phyloP scores from a whole-genome alignment of 2,888 invertebrate genomes.

The Dichetophora obliterata region DNA sequence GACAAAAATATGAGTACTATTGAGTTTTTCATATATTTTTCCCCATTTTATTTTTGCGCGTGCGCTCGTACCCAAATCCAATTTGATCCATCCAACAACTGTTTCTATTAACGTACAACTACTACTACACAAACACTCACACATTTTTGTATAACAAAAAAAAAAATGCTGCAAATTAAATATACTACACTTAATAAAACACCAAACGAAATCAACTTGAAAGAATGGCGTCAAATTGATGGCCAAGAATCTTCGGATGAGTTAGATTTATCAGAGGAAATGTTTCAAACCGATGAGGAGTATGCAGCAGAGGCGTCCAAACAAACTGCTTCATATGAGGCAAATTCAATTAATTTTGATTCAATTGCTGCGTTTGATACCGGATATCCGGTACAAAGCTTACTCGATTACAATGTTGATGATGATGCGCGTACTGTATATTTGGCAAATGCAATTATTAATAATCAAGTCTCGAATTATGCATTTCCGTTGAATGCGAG shows the following conservation, averaged over 20 bases:
- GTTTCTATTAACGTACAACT: too few relatives aligned
- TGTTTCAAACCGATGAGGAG: conserved; percentile 19
- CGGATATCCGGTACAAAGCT: not conserved
- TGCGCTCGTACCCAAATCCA: not conserved
- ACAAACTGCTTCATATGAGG: not conserved
- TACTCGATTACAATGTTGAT: not conserved
- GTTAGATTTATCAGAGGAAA: conserved; percentile 55
- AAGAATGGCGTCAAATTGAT: conserved; percentile 63
- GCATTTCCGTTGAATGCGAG: not conserved
- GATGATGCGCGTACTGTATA: not conserved
- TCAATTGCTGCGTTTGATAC: not conserved
- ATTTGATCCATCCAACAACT: not conserved
- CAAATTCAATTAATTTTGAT: not conserved
- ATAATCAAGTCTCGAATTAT: too few relatives aligned
- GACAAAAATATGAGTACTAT: conserved; percentile 53
- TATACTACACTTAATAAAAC: not conserved
- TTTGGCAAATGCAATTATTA: not conserved
- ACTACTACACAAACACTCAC: not conserved
- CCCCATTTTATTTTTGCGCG: conserved; percentile 34
- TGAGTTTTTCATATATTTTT: conserved; percentile 32
- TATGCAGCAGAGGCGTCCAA: not conserved
- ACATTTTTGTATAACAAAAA: not conserved
- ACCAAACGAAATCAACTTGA: conserved; percentile 7
- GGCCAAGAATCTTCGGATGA: conserved; percentile 58
- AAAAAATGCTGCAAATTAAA: not conserved